Conservation (phyloP, 2,113 vertebrate species). For the Triplophysa siluroides region DNA sequence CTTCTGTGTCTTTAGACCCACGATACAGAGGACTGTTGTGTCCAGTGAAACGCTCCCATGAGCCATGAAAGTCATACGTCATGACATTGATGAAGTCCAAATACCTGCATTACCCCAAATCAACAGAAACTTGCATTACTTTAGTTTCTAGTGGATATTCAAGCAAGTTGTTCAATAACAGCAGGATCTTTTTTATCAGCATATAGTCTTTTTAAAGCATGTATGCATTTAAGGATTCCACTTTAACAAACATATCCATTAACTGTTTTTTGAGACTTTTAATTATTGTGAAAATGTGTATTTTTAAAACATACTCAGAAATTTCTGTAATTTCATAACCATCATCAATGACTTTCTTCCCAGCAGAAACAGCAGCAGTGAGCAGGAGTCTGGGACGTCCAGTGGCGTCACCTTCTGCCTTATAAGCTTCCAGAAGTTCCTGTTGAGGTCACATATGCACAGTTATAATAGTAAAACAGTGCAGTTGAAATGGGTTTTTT, state of each 20-base stretch:
- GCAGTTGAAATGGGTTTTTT: background rate
- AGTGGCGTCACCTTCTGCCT: conserved; percentile 63
- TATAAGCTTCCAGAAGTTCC: conserved; percentile 74
- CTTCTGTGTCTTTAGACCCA: conserved; percentile 49
- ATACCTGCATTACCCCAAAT: conserved; percentile 56
- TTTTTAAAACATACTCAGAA: conserved; percentile 65
- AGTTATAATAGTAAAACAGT: background rate
- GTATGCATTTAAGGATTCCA: no score
- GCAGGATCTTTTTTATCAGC: background rate
- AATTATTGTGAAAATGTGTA: no score
- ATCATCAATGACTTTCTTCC: conserved; percentile 63
- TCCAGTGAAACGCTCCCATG: conserved; percentile 72
- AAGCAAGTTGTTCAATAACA: background rate
- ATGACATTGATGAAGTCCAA: conserved; percentile 77
- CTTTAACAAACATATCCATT: no score
- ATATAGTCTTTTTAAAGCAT: background rate
- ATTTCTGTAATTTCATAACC: conserved; percentile 75
- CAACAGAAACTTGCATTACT: background rate
- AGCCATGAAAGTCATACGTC: conserved; percentile 78
- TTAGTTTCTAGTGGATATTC: background rate
- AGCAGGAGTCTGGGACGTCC: conserved; percentile 65
- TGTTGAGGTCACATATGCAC: conserved; percentile 42
- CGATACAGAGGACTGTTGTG: conserved; percentile 74
- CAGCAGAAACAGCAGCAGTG: conserved; percentile 74
- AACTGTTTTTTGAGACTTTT: no score